Conservation (phyloP, 2,797 vertebrate species). For the Tokudaia muenninki region DNA sequence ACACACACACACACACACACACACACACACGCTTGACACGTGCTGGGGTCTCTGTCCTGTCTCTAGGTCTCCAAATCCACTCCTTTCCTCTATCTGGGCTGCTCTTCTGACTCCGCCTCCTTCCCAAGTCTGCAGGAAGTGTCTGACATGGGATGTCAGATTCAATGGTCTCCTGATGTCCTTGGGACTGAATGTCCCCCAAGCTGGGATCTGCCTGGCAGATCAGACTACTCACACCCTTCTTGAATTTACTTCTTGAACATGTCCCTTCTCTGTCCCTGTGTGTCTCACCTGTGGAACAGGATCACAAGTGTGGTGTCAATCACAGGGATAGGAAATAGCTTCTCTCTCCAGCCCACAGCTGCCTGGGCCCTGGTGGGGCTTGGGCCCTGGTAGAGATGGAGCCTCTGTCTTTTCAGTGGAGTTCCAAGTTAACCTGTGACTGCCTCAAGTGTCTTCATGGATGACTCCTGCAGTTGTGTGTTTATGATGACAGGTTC, state of each 20-base stretch:
- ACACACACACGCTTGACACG: neutral
- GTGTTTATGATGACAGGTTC: neutral
- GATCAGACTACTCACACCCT: neutral
- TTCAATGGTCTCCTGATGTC: neutral
- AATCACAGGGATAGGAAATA: neutral
- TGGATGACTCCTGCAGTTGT: neutral
- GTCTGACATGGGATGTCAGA: neutral
- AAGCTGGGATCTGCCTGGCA: neutral
- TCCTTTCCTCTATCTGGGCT: neutral
- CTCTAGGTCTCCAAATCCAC: too few species aligned
- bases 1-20: neutral
- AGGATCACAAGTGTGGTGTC: neutral
- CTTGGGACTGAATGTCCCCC: rapidly evolving
- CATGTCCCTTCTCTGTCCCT: neutral
- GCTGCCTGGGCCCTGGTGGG: neutral
- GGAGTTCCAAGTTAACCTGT: neutral
- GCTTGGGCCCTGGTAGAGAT: neutral
- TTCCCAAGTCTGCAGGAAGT: neutral
- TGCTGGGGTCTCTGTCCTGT: neutral
- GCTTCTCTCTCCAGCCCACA: neutral
- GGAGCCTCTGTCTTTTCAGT: neutral
- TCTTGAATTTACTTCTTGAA: neutral
- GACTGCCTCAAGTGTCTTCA: too few species aligned
- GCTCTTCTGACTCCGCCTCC: rapidly evolving
- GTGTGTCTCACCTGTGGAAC: neutral